Conservation (phyloP, 2,113 vertebrate species). For the Columbina picui region DNA sequence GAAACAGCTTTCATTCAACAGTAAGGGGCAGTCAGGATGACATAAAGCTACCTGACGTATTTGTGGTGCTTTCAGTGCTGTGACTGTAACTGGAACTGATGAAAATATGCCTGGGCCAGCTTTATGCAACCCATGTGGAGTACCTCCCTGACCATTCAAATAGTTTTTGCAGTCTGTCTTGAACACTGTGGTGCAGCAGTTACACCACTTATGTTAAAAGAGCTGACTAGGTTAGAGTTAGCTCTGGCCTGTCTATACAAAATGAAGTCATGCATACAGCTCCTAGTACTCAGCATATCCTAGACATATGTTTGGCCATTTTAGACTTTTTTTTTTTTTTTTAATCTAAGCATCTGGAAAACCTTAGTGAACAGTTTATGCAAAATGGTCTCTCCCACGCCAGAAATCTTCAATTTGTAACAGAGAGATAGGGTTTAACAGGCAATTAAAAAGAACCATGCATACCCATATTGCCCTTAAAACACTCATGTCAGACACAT, state of each 20-base stretch:
- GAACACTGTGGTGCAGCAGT: not conserved
- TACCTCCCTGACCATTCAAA: not conserved
- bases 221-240: not conserved
- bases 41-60: not conserved
- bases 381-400: not conserved
- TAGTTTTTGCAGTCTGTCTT: not conserved
- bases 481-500: not conserved
- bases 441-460: not conserved
- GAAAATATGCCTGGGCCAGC: not conserved
- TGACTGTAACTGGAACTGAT: not conserved
- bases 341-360: not conserved
- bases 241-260: not conserved
- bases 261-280: not conserved
- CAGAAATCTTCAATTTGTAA: not conserved
- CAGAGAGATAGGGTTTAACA: not conserved
- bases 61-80: not conserved
- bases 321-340: not conserved
- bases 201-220: not conserved
- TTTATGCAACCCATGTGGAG: accelerated
- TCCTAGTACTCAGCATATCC: not conserved
- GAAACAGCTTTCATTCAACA: not conserved
- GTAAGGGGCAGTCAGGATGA: not conserved
- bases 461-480: not conserved
- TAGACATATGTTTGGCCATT: not conserved
- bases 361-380: not conserved